These are phyloP conservation scores for Argya squamiceps DNA, from an alignment of 2,797 vertebrate species.

Conservation along the genomic window DNA sequence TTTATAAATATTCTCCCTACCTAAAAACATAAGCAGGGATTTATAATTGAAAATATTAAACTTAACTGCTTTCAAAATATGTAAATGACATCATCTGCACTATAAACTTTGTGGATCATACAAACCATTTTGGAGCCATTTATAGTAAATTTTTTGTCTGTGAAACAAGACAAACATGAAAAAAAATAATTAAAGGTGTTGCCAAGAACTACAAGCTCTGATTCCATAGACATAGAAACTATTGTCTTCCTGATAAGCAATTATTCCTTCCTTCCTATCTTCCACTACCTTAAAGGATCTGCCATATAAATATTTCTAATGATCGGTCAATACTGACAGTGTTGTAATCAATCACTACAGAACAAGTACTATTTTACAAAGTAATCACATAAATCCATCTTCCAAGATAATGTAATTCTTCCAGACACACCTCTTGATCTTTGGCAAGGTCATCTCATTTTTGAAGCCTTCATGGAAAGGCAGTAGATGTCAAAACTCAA, in stretches of 20 bases:
- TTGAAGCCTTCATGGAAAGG: slow-evolving; percentile 31
- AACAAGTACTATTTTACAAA: slow-evolving; percentile 70
- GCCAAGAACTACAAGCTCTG: neutral
- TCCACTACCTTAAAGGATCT: slow-evolving; percentile 54
- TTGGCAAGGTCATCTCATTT: slow-evolving; percentile 68
- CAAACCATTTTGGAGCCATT: neutral
- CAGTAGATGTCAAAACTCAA: slow-evolving; percentile 39
- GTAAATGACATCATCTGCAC: neutral
- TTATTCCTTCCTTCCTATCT: slow-evolving; percentile 57
- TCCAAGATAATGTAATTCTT: slow-evolving; percentile 73
- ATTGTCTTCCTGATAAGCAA: neutral
- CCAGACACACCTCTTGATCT: slow-evolving; percentile 69
- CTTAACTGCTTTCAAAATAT: neutral
- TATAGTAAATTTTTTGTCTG: neutral
- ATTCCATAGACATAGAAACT: neutral
- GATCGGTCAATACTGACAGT: slow-evolving; percentile 71
- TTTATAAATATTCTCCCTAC: neutral
- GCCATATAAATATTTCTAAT: slow-evolving; percentile 76
- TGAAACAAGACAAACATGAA: neutral
- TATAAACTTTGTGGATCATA: neutral
- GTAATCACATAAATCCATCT: slow-evolving; percentile 72
- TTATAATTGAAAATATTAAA: neutral
- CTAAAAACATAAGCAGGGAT: neutral
- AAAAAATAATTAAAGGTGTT: slow-evolving; percentile 36
- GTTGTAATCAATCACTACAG: slow-evolving; percentile 70